Conservation (phyloP, 2,797 vertebrate species). For the Anguilla anguilla region DNA sequence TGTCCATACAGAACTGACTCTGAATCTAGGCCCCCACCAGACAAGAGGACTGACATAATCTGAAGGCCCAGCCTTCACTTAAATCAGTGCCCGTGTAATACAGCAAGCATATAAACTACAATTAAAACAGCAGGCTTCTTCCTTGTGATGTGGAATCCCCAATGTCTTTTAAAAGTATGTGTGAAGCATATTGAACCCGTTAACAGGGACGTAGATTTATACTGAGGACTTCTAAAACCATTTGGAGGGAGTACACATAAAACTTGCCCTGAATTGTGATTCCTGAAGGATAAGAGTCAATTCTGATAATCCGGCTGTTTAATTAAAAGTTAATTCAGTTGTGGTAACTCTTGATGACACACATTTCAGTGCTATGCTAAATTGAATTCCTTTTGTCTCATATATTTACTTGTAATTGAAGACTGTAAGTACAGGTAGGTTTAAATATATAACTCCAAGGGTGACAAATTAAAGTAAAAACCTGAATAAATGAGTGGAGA, state of each 20-base stretch:
- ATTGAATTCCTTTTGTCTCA: not conserved
- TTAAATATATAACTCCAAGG: no score
- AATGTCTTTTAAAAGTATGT: not conserved
- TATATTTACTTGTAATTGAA: not conserved
- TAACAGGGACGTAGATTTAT: not conserved
- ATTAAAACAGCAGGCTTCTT: not conserved
- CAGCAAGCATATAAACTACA: not conserved
- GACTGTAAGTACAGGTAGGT: not conserved
- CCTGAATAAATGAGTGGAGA: no score
- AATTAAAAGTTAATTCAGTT: not conserved
- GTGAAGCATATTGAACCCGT: not conserved
- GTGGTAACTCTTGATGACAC: not conserved
- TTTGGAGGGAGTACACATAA: not conserved
- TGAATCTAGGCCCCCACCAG: not conserved
- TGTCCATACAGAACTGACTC: not conserved
- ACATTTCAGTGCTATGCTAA: not conserved
- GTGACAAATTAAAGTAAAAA: no score
- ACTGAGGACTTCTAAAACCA: not conserved
- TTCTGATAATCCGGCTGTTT: not conserved
- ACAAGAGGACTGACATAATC: not conserved
- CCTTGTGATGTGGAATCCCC: not conserved
- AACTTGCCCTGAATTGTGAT: not conserved
- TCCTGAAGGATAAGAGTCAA: not conserved
- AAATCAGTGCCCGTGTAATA: not conserved
- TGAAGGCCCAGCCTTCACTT: not conserved